These are phyloP conservation scores for Nannobrachium achirus DNA, from an alignment of 2,113 vertebrate species.

Conservation along the genomic window DNA sequence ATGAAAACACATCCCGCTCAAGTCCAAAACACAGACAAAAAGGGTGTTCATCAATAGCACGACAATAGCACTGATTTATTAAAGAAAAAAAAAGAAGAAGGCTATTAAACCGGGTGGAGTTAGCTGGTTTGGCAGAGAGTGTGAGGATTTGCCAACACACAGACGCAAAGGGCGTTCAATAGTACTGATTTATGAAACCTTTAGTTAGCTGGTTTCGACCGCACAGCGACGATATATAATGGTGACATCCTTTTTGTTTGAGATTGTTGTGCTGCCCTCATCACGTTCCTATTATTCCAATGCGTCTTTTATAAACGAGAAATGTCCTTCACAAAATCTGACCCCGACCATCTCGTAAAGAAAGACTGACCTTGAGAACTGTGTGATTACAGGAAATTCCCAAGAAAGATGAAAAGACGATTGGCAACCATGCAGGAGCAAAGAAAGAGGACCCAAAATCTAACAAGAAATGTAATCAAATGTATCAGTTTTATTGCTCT, in stretches of 20 bases:
- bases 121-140: too few relatives aligned
- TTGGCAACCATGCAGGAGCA: conserved; percentile 7
- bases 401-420: conserved; percentile 66
- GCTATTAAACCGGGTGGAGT: too few relatives aligned
- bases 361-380: background rate
- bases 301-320: background rate
- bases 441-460: conserved; percentile 67
- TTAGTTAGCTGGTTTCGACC: too few relatives aligned
- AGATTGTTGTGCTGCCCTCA: background rate
- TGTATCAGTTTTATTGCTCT: background rate
- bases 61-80: background rate
- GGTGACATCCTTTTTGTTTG: background rate
- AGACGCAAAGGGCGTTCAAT: too few relatives aligned
- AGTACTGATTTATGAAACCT: too few relatives aligned
- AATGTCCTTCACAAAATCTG: background rate
- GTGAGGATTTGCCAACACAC: too few relatives aligned
- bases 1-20: too few relatives aligned
- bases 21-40: too few relatives aligned
- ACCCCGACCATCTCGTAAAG: background rate
- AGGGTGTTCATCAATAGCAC: too few relatives aligned
- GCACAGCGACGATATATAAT: too few relatives aligned
- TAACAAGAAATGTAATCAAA: conserved; percentile 60
- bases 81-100: background rate
- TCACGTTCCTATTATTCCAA: background rate
- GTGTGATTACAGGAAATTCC: conserved; percentile 50